Evolutionary conservation across 1,140 invertebrate genomes (phyloP), one percentile per base, ranked within the genome.

Genomic region (Caerostris darwini): DNA sequence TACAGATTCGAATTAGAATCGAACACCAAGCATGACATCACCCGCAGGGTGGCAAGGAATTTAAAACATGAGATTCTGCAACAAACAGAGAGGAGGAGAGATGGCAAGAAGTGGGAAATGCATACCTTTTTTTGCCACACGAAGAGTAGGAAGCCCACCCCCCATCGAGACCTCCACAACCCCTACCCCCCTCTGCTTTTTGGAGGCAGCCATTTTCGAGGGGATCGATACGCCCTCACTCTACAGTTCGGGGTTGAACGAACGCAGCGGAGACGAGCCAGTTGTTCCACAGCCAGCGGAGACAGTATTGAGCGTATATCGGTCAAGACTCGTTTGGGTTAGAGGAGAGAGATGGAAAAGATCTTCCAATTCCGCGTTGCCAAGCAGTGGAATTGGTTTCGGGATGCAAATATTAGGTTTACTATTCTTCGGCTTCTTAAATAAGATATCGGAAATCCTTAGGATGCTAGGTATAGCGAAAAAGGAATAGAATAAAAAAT

Each of bases 171-270:
- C 7, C 87, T 89, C 7, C 50, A 5, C 85, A 56, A 19, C 53
- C 58, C 64, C 88, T 34, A 34, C 88, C 86, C 56, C 17, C 83
- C 83, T 56, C 83, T 10, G n/a, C 57, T 59, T 85, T 58, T 53
- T 88, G 77, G 69, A 91, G 53, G 90, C 71, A n/a, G 90, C 90
- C 90, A 82, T 91, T 91, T 91, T 81, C 71, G 50, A 19, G 90
- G 89, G n/a, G 77, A 82, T 81, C 90, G 69, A 82, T 82, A 81
- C 56, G 34, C 64, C 57, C 67, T 54, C 67, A 61, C 67, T 53
- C 56, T 12, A 90, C 50, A 56, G 34, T 17, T 61, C 5, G 71
- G 90, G 58, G 90, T 91, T 91, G 90, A 91, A 91, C 71, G 90
- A 91, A 91, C 90, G 90, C 90, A 17, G 17, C 57, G 56, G 34